Conservation (phyloP, 2,113 vertebrate genomes). For the Sinocyclocheilus anshuiensis region DNA sequence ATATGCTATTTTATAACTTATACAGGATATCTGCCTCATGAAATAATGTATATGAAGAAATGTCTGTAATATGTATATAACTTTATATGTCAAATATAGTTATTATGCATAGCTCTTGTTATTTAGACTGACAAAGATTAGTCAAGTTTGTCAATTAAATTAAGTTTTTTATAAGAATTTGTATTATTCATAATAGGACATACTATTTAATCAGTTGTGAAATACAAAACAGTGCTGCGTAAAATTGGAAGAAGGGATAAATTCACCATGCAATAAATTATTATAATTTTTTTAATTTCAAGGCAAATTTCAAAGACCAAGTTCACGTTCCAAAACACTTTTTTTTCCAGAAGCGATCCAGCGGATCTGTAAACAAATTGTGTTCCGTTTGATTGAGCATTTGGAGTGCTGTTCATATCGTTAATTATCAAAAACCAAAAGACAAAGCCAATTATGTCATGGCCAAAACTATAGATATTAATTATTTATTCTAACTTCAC, state of each 20-base stretch:
- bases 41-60: not conserved
- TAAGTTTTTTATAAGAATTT: not conserved
- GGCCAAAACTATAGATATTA: constrained; percentile 25
- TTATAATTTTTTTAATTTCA: not conserved
- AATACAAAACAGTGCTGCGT: constrained; percentile 46
- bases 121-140: not conserved
- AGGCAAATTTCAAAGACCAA: constrained; percentile 22
- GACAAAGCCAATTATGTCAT: constrained; percentile 24
- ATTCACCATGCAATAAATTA: constrained; percentile 37
- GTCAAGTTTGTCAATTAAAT: constrained; percentile 16
- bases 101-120: not conserved
- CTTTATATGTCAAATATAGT: not conserved
- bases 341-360: constrained; percentile 22
- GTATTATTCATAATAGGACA: constrained; percentile 32
- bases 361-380: constrained; percentile 47
- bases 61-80: no score
- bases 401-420: constrained; percentile 44
- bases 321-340: not conserved
- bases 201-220: constrained; percentile 51
- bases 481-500: constrained; percentile 3
- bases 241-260: constrained; percentile 47
- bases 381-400: constrained; percentile 41
- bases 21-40: not conserved
- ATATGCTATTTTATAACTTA: not conserved
- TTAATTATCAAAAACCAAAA: constrained; percentile 49